Evolutionary conservation across 2,888 invertebrate genomes (phyloP), one percentile per base, ranked within the genome.

Genomic region (Tuberolachnus salignus): DNA sequence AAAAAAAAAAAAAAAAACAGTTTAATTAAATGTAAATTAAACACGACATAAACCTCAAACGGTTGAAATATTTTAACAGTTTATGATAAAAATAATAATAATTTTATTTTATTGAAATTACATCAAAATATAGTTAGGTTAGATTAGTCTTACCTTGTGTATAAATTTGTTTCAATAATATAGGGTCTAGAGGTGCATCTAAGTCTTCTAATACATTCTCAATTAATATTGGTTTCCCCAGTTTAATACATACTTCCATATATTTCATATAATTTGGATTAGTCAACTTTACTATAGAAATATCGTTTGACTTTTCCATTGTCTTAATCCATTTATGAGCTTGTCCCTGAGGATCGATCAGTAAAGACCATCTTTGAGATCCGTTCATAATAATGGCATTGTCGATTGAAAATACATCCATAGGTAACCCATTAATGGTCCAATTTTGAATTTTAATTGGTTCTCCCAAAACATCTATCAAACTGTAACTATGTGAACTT

Each of bases 381-480:
- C 90, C 92, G 83, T 92, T 91, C 86, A 92, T 91, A 83, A 94
- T 94, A 71, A 94, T 92, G 71, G 91, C 94, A 86, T 94, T 95
- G 84, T 94, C 94, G 55, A 91, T 91, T 1, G 94, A 94, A 86
- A 94, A 94, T 10, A 89, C 87, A 86, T 95, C 94, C 82, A 91
- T 88, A 0, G 94, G 94, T 80, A 95, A 86, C 3, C 93, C 93
- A 81, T 89, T 89, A 82, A 94, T 92, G 84, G 92, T 92, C 94
- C 94, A 95, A 81, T 91, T 90, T 86, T 94, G 93, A 83, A 94
- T 93, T 85, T 92, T 92, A 46, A 96, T 93, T 82, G 95, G 94
- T 34, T 92, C 90, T 0, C 96, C 96, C 78, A 97, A 87, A 13
- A 92, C 89, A 75, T 88, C 88, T 64, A 90, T 89, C 75, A 97